A percentile compares a stretch with the other conserved stretches of the same genome.
Conservation (phyloP, 2,888 invertebrate species). For the Muschampia plurimacula region DNA sequence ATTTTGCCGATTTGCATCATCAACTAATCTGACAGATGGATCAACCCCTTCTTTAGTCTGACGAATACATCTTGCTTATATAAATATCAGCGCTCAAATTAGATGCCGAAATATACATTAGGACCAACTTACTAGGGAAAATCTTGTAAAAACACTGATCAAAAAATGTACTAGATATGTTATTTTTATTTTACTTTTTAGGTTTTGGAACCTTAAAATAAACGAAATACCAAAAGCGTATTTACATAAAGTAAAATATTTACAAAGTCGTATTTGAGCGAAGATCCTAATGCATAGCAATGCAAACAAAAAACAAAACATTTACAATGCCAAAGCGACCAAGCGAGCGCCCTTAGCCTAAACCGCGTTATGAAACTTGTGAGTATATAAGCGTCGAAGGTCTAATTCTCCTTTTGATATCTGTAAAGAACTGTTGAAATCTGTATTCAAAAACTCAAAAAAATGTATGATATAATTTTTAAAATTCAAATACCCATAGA, state of each 20-base stretch:
- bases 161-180: too few species aligned
- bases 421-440: not conserved
- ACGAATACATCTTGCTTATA: not conserved
- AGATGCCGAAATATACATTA: conserved; percentile 1
- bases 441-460: not conserved
- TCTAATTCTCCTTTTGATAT: conserved; percentile 26
- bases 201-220: too few species aligned
- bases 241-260: not conserved
- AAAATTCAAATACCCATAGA: not conserved
- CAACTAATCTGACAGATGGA: too few species aligned
- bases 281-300: conserved; percentile 35
- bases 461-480: not conserved
- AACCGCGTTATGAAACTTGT: conserved; percentile 55
- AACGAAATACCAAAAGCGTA: too few species aligned
- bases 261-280: not conserved
- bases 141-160: not conserved
- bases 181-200: too few species aligned
- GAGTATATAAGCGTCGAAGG: conserved; percentile 59
- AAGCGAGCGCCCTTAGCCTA: conserved; percentile 62
- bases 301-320: conserved; percentile 42
- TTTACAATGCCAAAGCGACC: conserved; percentile 41
- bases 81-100: not conserved
- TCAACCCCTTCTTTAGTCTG: too few species aligned
- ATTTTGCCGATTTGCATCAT: too few species aligned
- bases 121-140: not conserved